Conservation (phyloP, 2,797 vertebrate genomes). For the Clarias laeviceps region DNA sequence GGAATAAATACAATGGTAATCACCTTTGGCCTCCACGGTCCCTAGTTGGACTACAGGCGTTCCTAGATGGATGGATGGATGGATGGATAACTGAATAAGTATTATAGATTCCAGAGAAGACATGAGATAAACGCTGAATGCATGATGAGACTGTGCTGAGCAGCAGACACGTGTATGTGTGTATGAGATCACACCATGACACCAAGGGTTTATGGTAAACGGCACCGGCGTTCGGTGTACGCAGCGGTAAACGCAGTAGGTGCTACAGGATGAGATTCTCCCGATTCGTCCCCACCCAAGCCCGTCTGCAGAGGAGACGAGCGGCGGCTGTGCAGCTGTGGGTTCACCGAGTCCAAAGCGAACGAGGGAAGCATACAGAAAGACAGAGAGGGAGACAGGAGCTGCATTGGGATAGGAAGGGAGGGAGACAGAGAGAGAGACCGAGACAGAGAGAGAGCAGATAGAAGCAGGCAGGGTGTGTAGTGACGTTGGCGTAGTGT, state of each 20-base stretch:
- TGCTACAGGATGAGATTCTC: conserved; percentile 19
- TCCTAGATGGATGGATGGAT: too few species aligned
- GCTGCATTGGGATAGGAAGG: conserved; percentile 46
- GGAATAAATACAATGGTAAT: too few species aligned
- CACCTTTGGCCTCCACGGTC: too few species aligned
- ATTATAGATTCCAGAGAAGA: background rate
- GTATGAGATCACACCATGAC: conserved; percentile 1
- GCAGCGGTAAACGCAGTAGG: background rate
- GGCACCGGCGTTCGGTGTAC: conserved; percentile 2
- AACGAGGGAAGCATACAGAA: conserved; percentile 52
- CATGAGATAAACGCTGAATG: background rate
- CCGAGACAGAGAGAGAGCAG: conserved; percentile 14
- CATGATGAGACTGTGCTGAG: background rate
- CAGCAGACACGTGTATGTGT: background rate
- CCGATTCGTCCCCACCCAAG: conserved; percentile 51
- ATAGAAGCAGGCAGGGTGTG: conserved; percentile 47
- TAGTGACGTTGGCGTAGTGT: conserved; percentile 47
- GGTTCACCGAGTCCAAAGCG: conserved; percentile 56
- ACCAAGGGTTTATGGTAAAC: background rate
- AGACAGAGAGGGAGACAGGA: conserved; percentile 33
- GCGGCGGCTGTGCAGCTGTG: conserved; percentile 33
- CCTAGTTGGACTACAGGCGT: too few species aligned
- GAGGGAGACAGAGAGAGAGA: conserved; percentile 37
- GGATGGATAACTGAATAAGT: background rate
- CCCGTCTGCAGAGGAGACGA: conserved; percentile 44